Conservation (phyloP, 2,888 invertebrate genomes). For the Atherix ibis region DNA sequence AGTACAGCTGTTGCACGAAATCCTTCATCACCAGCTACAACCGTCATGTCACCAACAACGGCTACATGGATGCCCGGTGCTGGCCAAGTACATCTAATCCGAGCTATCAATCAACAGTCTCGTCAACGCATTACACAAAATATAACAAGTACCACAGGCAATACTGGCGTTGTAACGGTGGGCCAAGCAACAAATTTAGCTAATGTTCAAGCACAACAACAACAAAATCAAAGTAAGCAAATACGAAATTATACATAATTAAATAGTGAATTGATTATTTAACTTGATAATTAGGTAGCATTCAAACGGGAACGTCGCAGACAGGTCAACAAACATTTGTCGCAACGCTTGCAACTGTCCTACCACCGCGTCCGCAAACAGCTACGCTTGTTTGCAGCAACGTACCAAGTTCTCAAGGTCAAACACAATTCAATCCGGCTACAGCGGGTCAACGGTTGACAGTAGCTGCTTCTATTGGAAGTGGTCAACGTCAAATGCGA, state of each 20-base stretch:
- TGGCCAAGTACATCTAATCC: constrained; percentile 28
- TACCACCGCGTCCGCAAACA: constrained; percentile 27
- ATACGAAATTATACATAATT: too few species aligned
- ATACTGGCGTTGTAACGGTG: constrained; percentile 15
- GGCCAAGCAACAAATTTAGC: constrained; percentile 14
- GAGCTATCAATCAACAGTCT: constrained; percentile 26
- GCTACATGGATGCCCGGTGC: constrained; percentile 29
- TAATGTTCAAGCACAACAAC: constrained; percentile 12
- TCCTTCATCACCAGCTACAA: constrained; percentile 24
- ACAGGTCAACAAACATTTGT: constrained; percentile 25
- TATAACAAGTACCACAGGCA: constrained; percentile 15
- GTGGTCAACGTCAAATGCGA: constrained; percentile 25
- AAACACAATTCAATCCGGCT: constrained; percentile 24
- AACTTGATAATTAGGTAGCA: constrained; percentile 11
- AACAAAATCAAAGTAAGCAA: constrained; percentile 8
- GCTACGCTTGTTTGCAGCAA: constrained; percentile 32
- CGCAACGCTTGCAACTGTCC: constrained; percentile 25
- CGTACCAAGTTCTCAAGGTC: constrained; percentile 20
- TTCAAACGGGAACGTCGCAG: constrained; percentile 17
- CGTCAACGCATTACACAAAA: constrained; percentile 29
- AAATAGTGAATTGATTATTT: too few species aligned
- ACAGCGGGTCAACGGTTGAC: constrained; percentile 22
- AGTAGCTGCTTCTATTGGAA: constrained; percentile 22
- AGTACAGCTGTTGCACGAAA: constrained; percentile 20
- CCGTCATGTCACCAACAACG: constrained; percentile 28